Percentiles rank a stretch among this genome's conserved stretches.
These are phyloP conservation scores for Cebus imitator DNA, from an alignment of 2,113 vertebrate genomes.

Conservation along the genomic window DNA sequence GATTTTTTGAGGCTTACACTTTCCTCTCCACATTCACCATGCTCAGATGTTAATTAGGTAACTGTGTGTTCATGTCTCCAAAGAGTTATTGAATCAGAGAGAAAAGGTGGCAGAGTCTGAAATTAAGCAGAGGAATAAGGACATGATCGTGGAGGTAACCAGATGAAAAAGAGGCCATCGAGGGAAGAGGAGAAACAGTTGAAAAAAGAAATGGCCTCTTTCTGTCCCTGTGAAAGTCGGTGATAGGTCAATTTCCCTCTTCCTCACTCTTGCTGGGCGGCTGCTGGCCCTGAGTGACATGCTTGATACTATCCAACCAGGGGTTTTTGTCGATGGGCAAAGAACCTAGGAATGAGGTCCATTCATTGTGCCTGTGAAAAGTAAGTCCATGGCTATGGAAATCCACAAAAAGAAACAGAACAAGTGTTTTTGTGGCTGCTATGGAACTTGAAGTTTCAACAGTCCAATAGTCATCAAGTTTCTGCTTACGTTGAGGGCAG, in stretches of 20 bases:
- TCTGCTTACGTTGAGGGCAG: background rate
- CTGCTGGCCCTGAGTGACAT: background rate
- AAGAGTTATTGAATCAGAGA: background rate
- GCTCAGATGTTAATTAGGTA: background rate
- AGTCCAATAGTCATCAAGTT: background rate
- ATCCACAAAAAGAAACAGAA: background rate
- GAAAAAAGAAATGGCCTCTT: background rate
- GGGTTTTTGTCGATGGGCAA: background rate
- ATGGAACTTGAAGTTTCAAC: background rate
- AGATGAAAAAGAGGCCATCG: background rate
- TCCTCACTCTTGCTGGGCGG: background rate
- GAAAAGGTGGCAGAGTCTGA: background rate
- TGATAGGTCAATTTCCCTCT: background rate
- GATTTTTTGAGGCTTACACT: background rate
- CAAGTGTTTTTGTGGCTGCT: background rate
- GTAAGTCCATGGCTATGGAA: background rate
- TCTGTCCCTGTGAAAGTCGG: background rate
- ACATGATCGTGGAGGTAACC: background rate
- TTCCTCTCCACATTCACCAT: background rate
- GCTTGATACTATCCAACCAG: background rate
- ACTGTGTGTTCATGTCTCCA: background rate
- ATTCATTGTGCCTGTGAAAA: background rate
- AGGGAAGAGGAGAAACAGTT: background rate
- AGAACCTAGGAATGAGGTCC: background rate
- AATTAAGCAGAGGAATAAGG: background rate